Evolutionary conservation across 2,797 vertebrate species (phyloP).

Genomic region (Aphelocoma californica): DNA sequence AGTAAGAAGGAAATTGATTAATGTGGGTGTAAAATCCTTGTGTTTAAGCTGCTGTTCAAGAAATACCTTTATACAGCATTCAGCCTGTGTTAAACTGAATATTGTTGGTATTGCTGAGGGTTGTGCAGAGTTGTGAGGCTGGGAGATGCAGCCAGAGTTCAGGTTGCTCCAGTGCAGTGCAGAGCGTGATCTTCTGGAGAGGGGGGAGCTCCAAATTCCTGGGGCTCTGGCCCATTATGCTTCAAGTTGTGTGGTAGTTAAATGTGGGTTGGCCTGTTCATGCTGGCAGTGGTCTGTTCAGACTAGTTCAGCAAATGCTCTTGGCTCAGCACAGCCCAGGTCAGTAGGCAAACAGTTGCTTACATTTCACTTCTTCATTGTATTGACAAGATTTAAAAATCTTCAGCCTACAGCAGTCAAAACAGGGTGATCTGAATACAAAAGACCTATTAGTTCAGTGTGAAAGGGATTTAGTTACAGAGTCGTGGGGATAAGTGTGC

Average conservation of each 20-base stretch:
- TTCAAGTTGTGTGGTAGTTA: background rate
- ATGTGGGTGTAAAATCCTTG: background rate
- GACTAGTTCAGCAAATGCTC: constrained; percentile 4
- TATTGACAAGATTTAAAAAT: constrained; percentile 17
- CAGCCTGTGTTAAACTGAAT: background rate
- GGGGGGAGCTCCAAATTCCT: background rate
- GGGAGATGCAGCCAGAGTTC: background rate
- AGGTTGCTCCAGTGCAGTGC: background rate
- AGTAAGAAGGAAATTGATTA: constrained; percentile 1
- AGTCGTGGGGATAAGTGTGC: background rate
- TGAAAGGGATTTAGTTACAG: constrained; percentile 4
- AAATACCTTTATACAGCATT: background rate
- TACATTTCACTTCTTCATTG: constrained; percentile 28
- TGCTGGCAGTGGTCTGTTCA: background rate
- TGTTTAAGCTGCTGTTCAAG: background rate
- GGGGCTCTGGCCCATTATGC: background rate
- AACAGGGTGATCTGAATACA: constrained; percentile 5
- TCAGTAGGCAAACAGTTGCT: constrained; percentile 35
- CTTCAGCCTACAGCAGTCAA: background rate
- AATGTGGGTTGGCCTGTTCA: background rate
- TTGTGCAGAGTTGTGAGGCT: background rate
- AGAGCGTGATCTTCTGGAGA: background rate
- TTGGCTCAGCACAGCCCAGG: background rate
- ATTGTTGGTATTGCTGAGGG: background rate
- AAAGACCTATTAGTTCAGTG: background rate